phyloP scores from a whole-genome alignment of 1,140 invertebrate genomes.

The Stegodyphus mimosarum region DNA sequence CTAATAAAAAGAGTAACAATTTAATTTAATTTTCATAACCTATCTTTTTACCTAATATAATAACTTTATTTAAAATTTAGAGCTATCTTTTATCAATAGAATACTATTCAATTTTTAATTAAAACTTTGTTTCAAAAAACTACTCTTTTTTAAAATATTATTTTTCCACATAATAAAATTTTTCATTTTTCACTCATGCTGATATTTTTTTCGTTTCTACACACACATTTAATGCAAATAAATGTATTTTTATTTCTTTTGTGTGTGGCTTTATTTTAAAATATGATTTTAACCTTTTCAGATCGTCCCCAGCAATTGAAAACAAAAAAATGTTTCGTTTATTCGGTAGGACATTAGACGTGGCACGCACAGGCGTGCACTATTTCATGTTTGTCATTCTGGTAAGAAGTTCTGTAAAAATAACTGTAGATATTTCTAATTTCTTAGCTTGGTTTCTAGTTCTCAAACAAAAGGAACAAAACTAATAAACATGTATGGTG shows the following conservation, averaged over 20 bases:
- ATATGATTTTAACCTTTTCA: constrained; percentile 40
- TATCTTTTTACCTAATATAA: no score
- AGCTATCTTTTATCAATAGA: background rate
- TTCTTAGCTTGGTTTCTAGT: background rate
- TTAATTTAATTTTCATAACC: no score
- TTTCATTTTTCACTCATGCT: background rate
- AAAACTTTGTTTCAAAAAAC: background rate
- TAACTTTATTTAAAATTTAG: background rate
- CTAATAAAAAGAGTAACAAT: no score
- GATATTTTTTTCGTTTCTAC: background rate
- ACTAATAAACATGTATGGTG: background rate
- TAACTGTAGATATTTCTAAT: background rate
- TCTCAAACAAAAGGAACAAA: background rate
- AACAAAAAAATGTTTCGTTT: constrained; percentile 44
- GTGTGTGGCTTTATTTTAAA: constrained; percentile 14
- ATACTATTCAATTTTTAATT: background rate
- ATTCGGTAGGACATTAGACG: constrained; percentile 25
- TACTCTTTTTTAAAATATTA: background rate
- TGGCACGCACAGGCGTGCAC: constrained; percentile 30
- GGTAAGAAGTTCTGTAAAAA: constrained; percentile 27
- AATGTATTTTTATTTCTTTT: constrained; percentile 2
- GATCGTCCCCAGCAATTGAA: constrained; percentile 25
- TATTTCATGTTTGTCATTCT: constrained; percentile 39
- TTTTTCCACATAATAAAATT: background rate
- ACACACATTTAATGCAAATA: background rate